Evolutionary conservation across 2,888 invertebrate genomes (phyloP), one percentile per base, ranked within the genome.

Genomic region (Allophyes oxyacanthae): DNA sequence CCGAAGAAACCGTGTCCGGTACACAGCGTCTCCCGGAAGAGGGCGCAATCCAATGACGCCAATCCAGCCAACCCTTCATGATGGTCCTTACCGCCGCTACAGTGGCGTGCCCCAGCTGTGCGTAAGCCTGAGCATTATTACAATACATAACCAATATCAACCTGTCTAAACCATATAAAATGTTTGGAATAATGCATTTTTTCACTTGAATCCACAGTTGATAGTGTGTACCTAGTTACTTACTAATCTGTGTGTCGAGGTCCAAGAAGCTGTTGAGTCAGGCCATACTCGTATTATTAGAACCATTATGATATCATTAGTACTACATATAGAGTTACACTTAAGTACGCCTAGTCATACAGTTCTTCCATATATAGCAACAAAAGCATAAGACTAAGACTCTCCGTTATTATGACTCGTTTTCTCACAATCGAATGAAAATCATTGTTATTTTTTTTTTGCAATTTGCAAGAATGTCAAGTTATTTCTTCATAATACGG

Each of bases 221-320:
- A n/a, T n/a, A n/a, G n/a, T n/a, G n/a, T n/a, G n/a, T n/a, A n/a
- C n/a, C n/a, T n/a, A n/a, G n/a, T 8, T 14, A 28, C n/a, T 52
- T 49, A 37, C 26, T 50, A 51, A 52, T 68, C 57, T 44, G 15
- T 25, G 49, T 49, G 51, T 49, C 65, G 64, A 60, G 60, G 60
- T 70, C 45, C 65, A 40, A 46, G 42, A 55, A 64, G 36, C 41
- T 33, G 54, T 48, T 59, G 59, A 67, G 45, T 67, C 64, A 67
- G 38, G 37, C 28, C 10, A 28, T 14, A 37, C 46, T 42, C 10
- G 32, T 52, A 41, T 60, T 48, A 41, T 50, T 36, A 56, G 34
- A 20, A 52, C 28, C 40, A 44, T 45, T 60, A 56, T 56, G 70
- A 70, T 70, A 46, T 61, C 60, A 64, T 50, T 53, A 44, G 20